These are phyloP conservation scores for Macrosoma leucophasiata DNA, from an alignment of 2,888 invertebrate genomes.

Conservation along the genomic window DNA sequence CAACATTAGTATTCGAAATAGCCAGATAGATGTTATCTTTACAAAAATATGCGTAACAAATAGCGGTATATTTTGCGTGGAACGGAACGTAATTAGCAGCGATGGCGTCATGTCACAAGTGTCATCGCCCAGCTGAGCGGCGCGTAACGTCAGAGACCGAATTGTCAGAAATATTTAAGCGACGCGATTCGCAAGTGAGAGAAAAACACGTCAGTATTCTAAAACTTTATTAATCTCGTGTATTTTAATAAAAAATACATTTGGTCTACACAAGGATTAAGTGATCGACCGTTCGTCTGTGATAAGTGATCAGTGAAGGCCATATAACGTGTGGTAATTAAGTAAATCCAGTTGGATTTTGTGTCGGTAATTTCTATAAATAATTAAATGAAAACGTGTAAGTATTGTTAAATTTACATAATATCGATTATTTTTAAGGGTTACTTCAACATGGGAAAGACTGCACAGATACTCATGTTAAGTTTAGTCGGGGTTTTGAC, in stretches of 20 bases:
- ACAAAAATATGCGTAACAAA: too few species aligned
- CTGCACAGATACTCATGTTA: slow-evolving; percentile 19
- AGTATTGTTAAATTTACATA: slow-evolving; percentile 5
- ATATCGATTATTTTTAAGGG: slow-evolving; percentile 31
- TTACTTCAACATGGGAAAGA: slow-evolving; percentile 34
- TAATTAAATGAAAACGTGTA: slow-evolving; percentile 8
- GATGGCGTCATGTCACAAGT: slow-evolving; percentile 3
- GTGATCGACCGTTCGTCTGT: too few species aligned
- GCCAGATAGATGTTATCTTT: too few species aligned
- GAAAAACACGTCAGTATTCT: slow-evolving; percentile 59
- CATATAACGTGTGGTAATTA: too few species aligned
- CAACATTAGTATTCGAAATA: too few species aligned
- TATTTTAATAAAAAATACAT: too few species aligned
- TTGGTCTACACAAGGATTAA: too few species aligned
- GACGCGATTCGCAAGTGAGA: slow-evolving; percentile 38
- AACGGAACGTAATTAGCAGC: slow-evolving; percentile 38
- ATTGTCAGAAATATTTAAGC: slow-evolving; percentile 6
- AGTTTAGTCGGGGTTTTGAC: slow-evolving; percentile 26
- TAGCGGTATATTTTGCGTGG: too few species aligned
- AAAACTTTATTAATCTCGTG: slow-evolving; percentile 30
- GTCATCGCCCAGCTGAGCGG: slow-evolving; percentile 31
- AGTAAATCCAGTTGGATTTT: too few species aligned
- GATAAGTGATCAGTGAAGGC: too few species aligned
- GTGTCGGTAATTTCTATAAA: too few species aligned
- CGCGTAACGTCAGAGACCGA: slow-evolving; percentile 33